phyloP scores from a whole-genome alignment of 2,888 invertebrate genomes.

The Tromatobia lineatoria region DNA sequence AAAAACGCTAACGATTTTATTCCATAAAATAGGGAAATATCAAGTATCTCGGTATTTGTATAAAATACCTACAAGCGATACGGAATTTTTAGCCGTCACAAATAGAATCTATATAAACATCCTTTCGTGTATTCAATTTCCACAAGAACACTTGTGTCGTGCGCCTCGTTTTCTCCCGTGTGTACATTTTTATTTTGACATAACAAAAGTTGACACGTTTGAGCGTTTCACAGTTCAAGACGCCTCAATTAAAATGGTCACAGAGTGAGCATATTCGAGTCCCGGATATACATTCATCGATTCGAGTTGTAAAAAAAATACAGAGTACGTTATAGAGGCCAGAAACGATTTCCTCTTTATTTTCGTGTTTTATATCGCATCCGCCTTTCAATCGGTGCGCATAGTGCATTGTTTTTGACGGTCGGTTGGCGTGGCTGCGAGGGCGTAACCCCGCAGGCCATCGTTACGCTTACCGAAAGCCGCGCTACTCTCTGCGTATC shows the following conservation, averaged over 20 bases:
- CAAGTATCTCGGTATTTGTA: too few relatives aligned
- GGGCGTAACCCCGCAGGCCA: constrained; percentile 47
- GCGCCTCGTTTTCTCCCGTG: too few relatives aligned
- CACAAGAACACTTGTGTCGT: too few relatives aligned
- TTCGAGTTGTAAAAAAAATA: neutral
- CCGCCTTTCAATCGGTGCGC: constrained; percentile 29
- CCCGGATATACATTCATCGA: constrained; percentile 1
- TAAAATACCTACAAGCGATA: too few relatives aligned
- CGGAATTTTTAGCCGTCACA: too few relatives aligned
- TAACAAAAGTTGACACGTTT: too few relatives aligned
- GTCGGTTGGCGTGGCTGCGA: neutral
- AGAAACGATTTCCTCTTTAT: constrained; percentile 17
- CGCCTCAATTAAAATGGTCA: neutral
- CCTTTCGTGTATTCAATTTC: too few relatives aligned
- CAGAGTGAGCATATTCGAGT: neutral
- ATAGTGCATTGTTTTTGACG: constrained; percentile 43
- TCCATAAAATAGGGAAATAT: too few relatives aligned
- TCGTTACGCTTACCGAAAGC: constrained; percentile 61
- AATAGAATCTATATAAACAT: too few relatives aligned
- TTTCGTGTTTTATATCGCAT: constrained; percentile 28
- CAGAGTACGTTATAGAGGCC: neutral
- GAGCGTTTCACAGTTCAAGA: neutral
- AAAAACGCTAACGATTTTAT: too few relatives aligned
- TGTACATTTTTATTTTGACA: too few relatives aligned
- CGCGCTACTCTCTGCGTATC: constrained; percentile 17